Evolutionary conservation across 2,888 invertebrate genomes (phyloP).

Genomic region (Bedellia somnulentella): DNA sequence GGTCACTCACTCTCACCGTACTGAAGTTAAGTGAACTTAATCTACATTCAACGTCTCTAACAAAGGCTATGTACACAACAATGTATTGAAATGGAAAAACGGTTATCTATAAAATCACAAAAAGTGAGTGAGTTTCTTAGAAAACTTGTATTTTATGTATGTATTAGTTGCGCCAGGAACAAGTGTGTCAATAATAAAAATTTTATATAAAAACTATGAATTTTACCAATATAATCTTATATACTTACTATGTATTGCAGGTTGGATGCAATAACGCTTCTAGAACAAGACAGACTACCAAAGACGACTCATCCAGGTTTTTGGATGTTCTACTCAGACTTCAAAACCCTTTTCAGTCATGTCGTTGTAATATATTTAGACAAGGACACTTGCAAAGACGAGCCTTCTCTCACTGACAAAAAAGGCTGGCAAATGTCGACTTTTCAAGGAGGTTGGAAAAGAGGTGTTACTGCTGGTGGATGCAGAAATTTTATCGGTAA

Average conservation of each 20-base stretch:
- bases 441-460: slow-evolving; percentile 84
- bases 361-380: slow-evolving; percentile 86
- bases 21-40: slow-evolving; percentile 23
- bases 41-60: slow-evolving; percentile 3
- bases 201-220: too few species aligned
- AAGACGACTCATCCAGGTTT: slow-evolving; percentile 72
- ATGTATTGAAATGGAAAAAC: slow-evolving; percentile 66
- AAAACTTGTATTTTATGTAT: too few species aligned
- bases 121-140: too few species aligned
- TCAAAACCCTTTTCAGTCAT: slow-evolving; percentile 78
- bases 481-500: slow-evolving; percentile 82
- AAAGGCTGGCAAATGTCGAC: slow-evolving; percentile 84
- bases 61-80: slow-evolving; percentile 2
- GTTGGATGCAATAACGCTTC: slow-evolving; percentile 70
- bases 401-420: slow-evolving; percentile 75
- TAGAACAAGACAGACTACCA: slow-evolving; percentile 74
- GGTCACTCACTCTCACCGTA: slow-evolving; percentile 21
- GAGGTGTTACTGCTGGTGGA: slow-evolving; percentile 87
- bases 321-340: slow-evolving; percentile 83
- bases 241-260: too few species aligned
- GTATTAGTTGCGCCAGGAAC: too few species aligned
- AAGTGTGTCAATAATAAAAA: too few species aligned
- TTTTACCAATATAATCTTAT: too few species aligned
- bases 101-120: too few species aligned
- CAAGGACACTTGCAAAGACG: slow-evolving; percentile 83